These are phyloP conservation scores for Papilio polytes DNA, from an alignment of 1,140 invertebrate species.

Conservation along the genomic window DNA sequence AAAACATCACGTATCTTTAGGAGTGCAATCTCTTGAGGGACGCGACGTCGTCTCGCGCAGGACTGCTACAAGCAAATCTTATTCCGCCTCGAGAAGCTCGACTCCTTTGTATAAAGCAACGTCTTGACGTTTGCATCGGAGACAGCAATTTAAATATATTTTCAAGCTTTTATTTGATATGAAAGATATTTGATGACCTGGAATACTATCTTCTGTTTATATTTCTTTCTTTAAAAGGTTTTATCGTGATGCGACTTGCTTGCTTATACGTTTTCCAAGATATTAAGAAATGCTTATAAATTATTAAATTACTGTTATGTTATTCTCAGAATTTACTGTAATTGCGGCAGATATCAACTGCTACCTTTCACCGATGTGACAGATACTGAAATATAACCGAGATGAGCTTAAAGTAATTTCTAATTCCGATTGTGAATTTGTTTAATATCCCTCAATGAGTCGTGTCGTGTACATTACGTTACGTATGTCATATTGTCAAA, in stretches of 20 bases:
- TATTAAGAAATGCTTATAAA: neutral
- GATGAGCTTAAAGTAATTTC: neutral
- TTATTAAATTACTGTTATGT: neutral
- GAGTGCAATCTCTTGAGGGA: neutral
- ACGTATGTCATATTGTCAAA: neutral
- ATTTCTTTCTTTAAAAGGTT: neutral
- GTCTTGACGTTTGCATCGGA: constrained; percentile 12
- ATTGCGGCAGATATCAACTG: neutral
- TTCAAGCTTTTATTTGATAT: constrained; percentile 18
- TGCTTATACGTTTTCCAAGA: neutral
- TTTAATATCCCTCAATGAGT: neutral
- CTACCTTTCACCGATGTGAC: neutral
- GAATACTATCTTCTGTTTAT: neutral
- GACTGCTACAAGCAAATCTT: neutral
- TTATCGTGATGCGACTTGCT: neutral
- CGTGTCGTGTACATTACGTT: neutral
- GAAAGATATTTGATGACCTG: neutral
- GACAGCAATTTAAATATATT: constrained; percentile 17
- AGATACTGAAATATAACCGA: too few relatives aligned
- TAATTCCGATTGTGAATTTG: neutral
- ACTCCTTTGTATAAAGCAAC: constrained; percentile 18
- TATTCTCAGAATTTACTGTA: neutral
- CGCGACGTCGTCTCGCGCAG: neutral
- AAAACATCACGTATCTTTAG: neutral
- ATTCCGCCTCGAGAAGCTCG: neutral